These are phyloP conservation scores for Drosophila kokeensis DNA, from an alignment of 2,888 invertebrate genomes.

Conservation along the genomic window DNA sequence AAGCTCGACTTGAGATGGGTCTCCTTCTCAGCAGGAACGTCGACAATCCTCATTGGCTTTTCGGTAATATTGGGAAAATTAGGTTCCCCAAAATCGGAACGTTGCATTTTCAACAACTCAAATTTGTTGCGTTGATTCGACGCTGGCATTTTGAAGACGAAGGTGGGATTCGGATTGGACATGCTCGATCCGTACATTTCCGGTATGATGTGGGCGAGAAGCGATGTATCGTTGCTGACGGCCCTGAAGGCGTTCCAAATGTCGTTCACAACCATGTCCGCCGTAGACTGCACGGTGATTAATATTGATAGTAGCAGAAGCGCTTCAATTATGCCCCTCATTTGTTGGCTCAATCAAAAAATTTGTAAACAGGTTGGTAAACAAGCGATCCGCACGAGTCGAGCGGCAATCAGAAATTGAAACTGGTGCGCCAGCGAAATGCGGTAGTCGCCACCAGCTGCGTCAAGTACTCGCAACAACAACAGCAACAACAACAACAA, in stretches of 20 bases:
- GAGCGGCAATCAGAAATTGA: conserved; percentile 69
- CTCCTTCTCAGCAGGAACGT: conserved; percentile 4
- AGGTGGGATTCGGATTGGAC: conserved; percentile 70
- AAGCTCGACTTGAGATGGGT: conserved; percentile 49
- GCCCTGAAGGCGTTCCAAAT: conserved; percentile 77
- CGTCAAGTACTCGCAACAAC: conserved; percentile 43
- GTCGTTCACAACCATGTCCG: conserved; percentile 65
- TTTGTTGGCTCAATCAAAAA: conserved; percentile 19
- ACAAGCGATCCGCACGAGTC: conserved; percentile 55
- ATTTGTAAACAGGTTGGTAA: conserved; percentile 1
- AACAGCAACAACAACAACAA: conserved; percentile 10
- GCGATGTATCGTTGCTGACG: conserved; percentile 73
- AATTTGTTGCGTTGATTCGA: conserved; percentile 24
- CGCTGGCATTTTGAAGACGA: conserved; percentile 78
- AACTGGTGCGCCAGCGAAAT: conserved; percentile 65
- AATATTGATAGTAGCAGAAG: conserved; percentile 3
- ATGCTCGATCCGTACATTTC: conserved; percentile 80
- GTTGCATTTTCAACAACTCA: conserved; percentile 70
- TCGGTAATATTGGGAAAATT: conserved; percentile 81
- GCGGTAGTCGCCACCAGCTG: conserved; percentile 63
- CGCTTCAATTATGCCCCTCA: conserved; percentile 30
- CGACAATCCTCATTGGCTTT: neutral
- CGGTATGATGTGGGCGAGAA: conserved; percentile 72
- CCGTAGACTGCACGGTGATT: conserved; percentile 12
- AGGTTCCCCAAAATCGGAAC: conserved; percentile 80